Evolutionary conservation across 2,113 vertebrate species (phyloP).

Genomic region (Danionella cerebrum): DNA sequence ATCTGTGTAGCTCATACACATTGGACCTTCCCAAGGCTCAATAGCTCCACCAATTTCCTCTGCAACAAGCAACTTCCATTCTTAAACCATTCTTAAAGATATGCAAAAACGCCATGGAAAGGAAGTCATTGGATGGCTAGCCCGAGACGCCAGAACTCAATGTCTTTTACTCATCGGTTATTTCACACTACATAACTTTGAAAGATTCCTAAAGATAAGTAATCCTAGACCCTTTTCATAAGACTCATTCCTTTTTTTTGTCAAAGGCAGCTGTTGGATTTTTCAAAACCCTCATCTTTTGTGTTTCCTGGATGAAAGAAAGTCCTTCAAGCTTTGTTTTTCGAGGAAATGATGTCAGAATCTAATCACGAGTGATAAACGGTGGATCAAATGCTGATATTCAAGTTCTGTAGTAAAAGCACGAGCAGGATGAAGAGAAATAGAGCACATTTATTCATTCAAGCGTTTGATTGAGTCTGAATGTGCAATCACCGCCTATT

Average conservation of each 20-base stretch:
- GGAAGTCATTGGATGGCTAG: not conserved
- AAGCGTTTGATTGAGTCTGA: not conserved
- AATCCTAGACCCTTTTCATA: too few species aligned
- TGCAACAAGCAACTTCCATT: too few species aligned
- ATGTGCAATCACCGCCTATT: not conserved
- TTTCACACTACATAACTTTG: not conserved
- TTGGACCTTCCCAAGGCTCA: too few species aligned
- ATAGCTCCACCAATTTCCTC: too few species aligned
- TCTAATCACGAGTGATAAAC: not conserved
- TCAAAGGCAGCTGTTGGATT: not conserved
- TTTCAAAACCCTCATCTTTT: not conserved
- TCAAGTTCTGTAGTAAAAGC: not conserved
- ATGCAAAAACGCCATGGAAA: not conserved
- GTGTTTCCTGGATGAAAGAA: not conserved
- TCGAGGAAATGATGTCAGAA: not conserved
- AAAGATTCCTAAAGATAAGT: too few species aligned
- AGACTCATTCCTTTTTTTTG: not conserved
- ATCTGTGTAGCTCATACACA: too few species aligned
- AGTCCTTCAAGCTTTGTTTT: not conserved
- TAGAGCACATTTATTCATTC: too few species aligned
- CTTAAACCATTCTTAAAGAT: too few species aligned
- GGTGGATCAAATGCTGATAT: not conserved
- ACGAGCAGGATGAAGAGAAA: not conserved
- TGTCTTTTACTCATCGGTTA: too few species aligned
- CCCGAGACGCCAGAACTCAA: not conserved